Evolutionary conservation across 2,797 vertebrate species (phyloP).

Genomic region (Mycteria americana): DNA sequence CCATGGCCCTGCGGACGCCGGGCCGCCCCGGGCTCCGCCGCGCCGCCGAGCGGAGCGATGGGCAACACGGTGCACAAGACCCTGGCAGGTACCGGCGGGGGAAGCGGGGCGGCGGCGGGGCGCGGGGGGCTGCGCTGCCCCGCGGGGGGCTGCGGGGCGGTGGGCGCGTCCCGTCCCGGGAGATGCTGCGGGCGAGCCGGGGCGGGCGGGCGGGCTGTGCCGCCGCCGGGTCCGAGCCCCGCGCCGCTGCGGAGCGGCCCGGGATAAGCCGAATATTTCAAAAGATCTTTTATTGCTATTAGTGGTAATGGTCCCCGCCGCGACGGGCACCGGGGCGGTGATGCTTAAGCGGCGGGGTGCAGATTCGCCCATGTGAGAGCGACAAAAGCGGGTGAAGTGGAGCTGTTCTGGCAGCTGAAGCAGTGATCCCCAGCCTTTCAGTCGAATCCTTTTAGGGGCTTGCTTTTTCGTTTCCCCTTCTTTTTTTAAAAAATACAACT

Average conservation of each 20-base stretch:
- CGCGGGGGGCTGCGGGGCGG: not conserved
- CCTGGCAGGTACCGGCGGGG: constrained; percentile 60
- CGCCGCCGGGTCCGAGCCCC: not conserved
- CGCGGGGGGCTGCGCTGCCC: not conserved
- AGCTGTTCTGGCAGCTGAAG: not conserved
- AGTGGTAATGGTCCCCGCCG: accelerated
- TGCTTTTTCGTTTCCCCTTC: accelerated
- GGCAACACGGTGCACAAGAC: constrained; percentile 74
- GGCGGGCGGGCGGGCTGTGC: not conserved
- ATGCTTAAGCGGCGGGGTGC: not conserved
- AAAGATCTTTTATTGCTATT: accelerated
- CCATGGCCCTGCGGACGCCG: constrained; percentile 59
- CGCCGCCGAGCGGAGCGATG: constrained; percentile 60
- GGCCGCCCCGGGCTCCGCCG: constrained; percentile 41
- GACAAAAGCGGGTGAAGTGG: not conserved
- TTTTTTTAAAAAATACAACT: not conserved
- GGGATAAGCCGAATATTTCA: not conserved
- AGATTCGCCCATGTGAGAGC: not conserved
- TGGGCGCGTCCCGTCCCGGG: not conserved
- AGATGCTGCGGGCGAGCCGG: not conserved
- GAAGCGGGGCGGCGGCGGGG: not conserved
- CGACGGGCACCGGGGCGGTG: not conserved
- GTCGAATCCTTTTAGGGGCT: not conserved
- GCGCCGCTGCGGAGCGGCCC: not conserved
- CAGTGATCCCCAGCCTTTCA: not conserved